Evolutionary conservation across 2,113 vertebrate genomes (phyloP).

Genomic region (Orycteropus afer): DNA sequence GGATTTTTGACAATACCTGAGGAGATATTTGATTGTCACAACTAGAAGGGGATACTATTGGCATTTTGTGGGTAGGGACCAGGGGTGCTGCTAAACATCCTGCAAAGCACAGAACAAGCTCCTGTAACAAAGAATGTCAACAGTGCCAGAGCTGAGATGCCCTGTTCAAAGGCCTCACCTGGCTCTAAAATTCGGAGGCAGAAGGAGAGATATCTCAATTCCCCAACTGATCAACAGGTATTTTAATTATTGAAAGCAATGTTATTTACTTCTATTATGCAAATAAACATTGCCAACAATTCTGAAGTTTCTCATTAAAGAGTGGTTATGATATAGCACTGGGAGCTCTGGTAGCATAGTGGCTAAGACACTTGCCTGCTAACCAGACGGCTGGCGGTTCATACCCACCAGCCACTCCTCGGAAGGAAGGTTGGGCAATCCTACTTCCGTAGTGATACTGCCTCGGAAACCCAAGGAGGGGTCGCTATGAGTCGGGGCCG

Average conservation of each 20-base stretch:
- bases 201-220: not conserved
- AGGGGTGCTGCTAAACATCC: not conserved
- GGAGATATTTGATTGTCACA: not conserved
- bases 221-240: not conserved
- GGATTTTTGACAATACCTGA: not conserved
- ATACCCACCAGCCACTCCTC: too few relatives aligned
- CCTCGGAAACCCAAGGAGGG: too few relatives aligned
- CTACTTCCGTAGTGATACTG: too few relatives aligned
- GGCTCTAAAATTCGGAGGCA: not conserved
- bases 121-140: not conserved
- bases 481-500: too few relatives aligned
- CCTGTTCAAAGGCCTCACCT: not conserved
- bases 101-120: not conserved
- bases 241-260: not conserved
- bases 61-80: not conserved
- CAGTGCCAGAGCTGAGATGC: not conserved
- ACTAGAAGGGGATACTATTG: not conserved
- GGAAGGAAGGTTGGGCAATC: too few relatives aligned
- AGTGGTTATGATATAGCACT: not conserved
- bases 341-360: too few relatives aligned
- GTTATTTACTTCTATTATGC: constrained; percentile 44
- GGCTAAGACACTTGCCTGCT: too few relatives aligned
- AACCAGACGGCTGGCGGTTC: too few relatives aligned
- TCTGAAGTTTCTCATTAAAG: not conserved
- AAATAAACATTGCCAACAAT: not conserved